Conservation (phyloP, 2,113 vertebrate genomes). For the Stegostoma tigrinum region DNA sequence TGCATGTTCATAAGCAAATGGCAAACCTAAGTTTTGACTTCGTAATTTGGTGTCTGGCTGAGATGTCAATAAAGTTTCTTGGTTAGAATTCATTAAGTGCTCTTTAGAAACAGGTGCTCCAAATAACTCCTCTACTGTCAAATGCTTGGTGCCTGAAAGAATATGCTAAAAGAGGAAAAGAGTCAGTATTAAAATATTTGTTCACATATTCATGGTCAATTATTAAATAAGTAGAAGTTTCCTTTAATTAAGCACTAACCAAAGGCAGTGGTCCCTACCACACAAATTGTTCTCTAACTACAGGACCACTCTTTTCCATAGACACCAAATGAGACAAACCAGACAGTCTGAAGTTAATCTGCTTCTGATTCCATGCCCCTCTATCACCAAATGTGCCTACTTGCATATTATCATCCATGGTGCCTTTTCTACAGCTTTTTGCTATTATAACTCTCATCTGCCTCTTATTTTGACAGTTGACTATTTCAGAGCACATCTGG, state of each 20-base stretch:
- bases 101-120: conserved; percentile 86
- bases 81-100: conserved; percentile 51
- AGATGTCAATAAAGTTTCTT: conserved; percentile 55
- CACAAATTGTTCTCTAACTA: not conserved
- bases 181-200: not conserved
- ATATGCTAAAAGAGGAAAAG: conserved; percentile 58
- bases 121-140: conserved; percentile 96
- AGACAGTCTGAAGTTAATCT: not conserved
- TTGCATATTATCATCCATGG: not conserved
- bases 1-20: conserved; percentile 64
- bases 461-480: not conserved
- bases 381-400: not conserved
- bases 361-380: not conserved
- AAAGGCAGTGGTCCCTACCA: not conserved
- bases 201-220: not conserved
- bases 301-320: not conserved
- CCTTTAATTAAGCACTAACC: not conserved
- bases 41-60: conserved; percentile 54
- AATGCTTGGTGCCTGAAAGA: conserved; percentile 79
- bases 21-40: conserved; percentile 58
- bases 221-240: not conserved
- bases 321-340: not conserved
- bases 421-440: not conserved
- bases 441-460: not conserved
- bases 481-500: not conserved